phyloP scores from a whole-genome alignment of 2,888 invertebrate species.

The Acrobasis suavella region DNA sequence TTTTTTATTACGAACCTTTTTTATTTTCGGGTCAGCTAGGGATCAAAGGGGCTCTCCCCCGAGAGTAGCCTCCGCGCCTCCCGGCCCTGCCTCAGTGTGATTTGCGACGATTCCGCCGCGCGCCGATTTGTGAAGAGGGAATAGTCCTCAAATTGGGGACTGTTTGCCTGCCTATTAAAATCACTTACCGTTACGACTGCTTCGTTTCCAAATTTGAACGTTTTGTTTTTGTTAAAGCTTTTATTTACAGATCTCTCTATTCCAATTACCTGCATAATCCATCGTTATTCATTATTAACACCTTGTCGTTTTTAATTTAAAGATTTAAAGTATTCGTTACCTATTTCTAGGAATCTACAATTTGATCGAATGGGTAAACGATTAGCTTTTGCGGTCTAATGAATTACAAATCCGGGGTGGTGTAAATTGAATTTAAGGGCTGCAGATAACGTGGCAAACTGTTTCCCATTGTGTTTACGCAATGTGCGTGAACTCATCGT shows the following conservation, averaged over 20 bases:
- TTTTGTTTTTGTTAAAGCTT: slow-evolving; percentile 52
- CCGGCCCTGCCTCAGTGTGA: slow-evolving; percentile 67
- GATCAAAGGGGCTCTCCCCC: slow-evolving; percentile 80
- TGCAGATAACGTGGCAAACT: slow-evolving; percentile 46
- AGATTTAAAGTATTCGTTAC: slow-evolving; percentile 10
- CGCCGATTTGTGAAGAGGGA: slow-evolving; percentile 80
- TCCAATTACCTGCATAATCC: slow-evolving; percentile 34
- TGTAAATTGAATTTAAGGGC: slow-evolving; percentile 42
- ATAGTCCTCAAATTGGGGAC: slow-evolving; percentile 74
- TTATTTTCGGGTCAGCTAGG: slow-evolving; percentile 82
- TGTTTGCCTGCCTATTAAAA: slow-evolving; percentile 78
- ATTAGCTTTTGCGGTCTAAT: slow-evolving; percentile 30
- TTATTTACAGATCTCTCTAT: slow-evolving; percentile 45
- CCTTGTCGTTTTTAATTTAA: too few species aligned
- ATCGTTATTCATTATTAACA: not conserved
- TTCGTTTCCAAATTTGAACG: slow-evolving; percentile 50
- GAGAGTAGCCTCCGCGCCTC: slow-evolving; percentile 54
- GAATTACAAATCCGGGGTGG: slow-evolving; percentile 29
- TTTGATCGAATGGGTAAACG: slow-evolving; percentile 24
- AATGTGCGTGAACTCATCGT: slow-evolving; percentile 59
- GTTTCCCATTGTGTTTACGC: slow-evolving; percentile 54
- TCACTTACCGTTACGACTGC: slow-evolving; percentile 68
- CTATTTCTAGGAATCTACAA: not conserved
- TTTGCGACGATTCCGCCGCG: slow-evolving; percentile 75
- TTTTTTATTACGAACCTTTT: slow-evolving; percentile 82